A percentile compares a stretch with the other conserved stretches of the same genome.
Conservation (phyloP, 2,888 invertebrate species). For the Sesia bembeciformis region DNA sequence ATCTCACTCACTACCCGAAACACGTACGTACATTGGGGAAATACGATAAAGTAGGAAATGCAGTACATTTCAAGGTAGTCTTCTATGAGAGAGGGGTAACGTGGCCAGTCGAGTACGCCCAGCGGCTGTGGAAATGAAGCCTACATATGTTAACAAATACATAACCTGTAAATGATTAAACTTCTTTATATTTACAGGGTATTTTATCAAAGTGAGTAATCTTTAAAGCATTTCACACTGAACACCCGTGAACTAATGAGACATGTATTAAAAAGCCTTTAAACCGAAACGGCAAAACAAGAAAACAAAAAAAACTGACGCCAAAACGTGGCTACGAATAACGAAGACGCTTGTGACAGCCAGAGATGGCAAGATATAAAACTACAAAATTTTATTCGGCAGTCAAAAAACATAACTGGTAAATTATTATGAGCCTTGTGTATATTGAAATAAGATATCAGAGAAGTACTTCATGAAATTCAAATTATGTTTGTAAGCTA, state of each 20-base stretch:
- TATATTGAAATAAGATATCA: background rate
- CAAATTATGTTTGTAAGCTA: slow-evolving; percentile 11
- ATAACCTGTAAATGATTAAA: background rate
- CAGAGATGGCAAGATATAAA: slow-evolving; percentile 40
- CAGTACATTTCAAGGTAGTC: no score
- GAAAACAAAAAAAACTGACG: slow-evolving; percentile 47
- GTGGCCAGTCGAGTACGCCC: no score
- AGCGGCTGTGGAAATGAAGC: no score
- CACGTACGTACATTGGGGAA: no score
- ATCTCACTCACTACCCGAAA: no score
- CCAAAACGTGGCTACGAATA: slow-evolving; percentile 44
- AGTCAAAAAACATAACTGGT: background rate
- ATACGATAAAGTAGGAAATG: no score
- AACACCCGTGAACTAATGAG: slow-evolving; percentile 39
- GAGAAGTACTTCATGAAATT: background rate
- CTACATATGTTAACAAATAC: no score
- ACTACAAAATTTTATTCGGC: slow-evolving; percentile 14
- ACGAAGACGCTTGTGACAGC: slow-evolving; percentile 47
- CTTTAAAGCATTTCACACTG: background rate
- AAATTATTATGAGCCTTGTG: background rate
- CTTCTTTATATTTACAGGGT: background rate
- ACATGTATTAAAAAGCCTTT: slow-evolving; percentile 38
- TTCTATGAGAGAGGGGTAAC: no score
- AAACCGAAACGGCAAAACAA: slow-evolving; percentile 37
- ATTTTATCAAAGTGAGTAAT: background rate